Conservation (phyloP, 2,113 vertebrate genomes). For the Colaptes auratus region DNA sequence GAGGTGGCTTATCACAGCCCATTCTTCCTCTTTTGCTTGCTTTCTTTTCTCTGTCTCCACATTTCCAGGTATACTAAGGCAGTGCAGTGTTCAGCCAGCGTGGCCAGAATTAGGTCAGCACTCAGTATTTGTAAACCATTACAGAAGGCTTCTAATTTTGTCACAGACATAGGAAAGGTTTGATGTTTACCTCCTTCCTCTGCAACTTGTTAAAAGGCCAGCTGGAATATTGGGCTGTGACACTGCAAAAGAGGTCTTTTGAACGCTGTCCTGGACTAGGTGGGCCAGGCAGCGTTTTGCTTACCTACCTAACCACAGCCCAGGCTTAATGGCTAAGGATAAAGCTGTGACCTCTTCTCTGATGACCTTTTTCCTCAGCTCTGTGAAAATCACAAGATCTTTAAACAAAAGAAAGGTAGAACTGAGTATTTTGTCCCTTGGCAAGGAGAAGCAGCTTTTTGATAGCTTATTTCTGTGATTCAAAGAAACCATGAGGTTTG, state of each 20-base stretch:
- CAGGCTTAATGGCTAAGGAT: background rate
- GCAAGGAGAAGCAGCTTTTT: background rate
- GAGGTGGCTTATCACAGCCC: slow-evolving; percentile 9
- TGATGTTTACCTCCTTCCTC: background rate
- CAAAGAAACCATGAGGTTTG: background rate
- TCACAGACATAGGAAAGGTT: background rate
- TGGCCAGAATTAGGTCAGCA: background rate
- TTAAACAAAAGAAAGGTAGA: background rate
- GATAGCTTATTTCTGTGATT: background rate
- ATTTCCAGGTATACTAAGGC: slow-evolving; percentile 25
- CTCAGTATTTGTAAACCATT: background rate
- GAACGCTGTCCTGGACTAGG: background rate
- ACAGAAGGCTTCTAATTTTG: background rate
- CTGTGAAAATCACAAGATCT: background rate
- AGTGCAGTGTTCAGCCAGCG: background rate
- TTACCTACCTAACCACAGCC: background rate
- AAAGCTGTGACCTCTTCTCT: background rate
- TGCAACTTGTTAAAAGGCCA: background rate
- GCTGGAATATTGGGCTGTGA: background rate
- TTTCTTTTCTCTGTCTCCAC: background rate
- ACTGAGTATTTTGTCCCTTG: background rate
- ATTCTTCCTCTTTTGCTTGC: background rate
- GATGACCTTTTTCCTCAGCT: background rate
- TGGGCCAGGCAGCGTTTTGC: background rate
- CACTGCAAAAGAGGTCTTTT: background rate